These are phyloP conservation scores for Dinocampus coccinellae DNA, from an alignment of 2,888 invertebrate species.

Conservation along the genomic window DNA sequence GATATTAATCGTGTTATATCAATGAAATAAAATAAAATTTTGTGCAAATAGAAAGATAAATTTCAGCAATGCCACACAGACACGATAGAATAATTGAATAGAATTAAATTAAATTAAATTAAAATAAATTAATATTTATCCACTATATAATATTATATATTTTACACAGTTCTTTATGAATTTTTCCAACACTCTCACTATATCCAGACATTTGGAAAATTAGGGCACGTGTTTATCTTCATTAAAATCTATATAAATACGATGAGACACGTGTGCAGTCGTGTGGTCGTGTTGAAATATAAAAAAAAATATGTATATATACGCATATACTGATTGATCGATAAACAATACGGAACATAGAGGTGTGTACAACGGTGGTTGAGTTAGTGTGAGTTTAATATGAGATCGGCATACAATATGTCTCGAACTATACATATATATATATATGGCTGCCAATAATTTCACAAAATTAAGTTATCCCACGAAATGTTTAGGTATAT, in stretches of 20 bases:
- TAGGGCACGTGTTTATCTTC: background rate
- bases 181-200: no score
- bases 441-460: constrained; percentile 52
- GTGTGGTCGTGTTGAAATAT: background rate
- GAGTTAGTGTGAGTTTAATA: constrained; percentile 1
- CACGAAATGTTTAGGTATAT: constrained; percentile 28
- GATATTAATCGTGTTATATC: no score
- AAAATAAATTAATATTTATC: no score
- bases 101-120: no score
- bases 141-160: no score
- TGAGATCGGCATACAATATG: constrained; percentile 8
- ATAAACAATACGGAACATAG: background rate
- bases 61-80: no score
- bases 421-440: no score
- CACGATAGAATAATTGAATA: no score
- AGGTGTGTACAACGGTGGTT: background rate
- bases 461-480: constrained; percentile 55
- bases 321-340: constrained; percentile 20
- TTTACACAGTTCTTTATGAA: no score
- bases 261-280: background rate
- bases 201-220: background rate
- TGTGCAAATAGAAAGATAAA: background rate
- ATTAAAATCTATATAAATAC: background rate
- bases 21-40: no score
- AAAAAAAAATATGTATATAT: no score